These are phyloP conservation scores for Andrena hattorfiana DNA, from an alignment of 2,888 invertebrate genomes.

Conservation along the genomic window DNA sequence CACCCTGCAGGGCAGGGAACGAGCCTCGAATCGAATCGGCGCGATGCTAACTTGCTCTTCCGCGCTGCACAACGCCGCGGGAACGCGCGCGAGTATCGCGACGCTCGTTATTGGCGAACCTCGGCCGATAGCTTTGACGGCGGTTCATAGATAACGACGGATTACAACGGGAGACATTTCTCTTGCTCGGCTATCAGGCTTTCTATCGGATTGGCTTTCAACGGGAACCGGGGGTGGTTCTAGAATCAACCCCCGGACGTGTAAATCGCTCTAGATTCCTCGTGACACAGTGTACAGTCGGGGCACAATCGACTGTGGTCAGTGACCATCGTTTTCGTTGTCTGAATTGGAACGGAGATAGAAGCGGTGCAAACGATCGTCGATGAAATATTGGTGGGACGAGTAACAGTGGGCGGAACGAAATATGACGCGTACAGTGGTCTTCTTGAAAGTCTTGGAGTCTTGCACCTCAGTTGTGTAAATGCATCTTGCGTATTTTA, in stretches of 20 bases:
- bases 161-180: constrained; percentile 21
- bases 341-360: constrained; percentile 5
- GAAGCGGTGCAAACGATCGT: neutral
- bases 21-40: constrained; percentile 28
- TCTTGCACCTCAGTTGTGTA: too few relatives aligned
- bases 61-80: neutral
- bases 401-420: neutral
- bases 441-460: neutral
- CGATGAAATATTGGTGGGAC: neutral
- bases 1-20: neutral
- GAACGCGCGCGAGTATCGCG: constrained; percentile 16
- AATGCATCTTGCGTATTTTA: too few relatives aligned
- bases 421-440: neutral
- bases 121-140: neutral
- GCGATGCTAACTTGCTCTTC: neutral
- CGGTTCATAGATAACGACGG: constrained; percentile 21
- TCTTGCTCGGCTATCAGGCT: constrained; percentile 34
- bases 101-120: neutral
- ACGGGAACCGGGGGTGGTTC: neutral
- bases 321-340: neutral
- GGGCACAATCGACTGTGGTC: constrained; percentile 1
- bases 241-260: constrained; percentile 2
- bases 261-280: constrained; percentile 18
- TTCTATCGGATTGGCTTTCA: constrained; percentile 44
- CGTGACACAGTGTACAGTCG: neutral